Evolutionary conservation across 2,888 invertebrate genomes (phyloP), one percentile per base, ranked within the genome.

Genomic region (Pristionchus entomophagus): DNA sequence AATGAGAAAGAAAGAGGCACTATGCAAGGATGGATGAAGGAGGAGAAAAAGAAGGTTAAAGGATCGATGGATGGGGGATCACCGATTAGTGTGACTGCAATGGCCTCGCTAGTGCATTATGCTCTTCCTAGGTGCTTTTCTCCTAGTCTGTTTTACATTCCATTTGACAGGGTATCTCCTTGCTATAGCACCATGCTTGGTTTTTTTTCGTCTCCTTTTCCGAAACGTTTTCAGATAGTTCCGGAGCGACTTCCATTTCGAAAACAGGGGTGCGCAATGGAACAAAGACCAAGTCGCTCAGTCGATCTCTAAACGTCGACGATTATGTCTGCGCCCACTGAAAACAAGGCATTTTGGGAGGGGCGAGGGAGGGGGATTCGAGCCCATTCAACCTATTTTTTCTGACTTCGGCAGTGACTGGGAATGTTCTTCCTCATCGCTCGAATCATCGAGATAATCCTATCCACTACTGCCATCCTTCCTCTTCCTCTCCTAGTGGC

Each of bases 301-400:
- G 35, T 65, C 65, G 35, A 17, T 65, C 65, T 65, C 65, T 65
- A 65, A 65, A 19, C 65, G 65, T 5, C 65, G 35, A 35, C 65
- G 65, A 65, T 65, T 65, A 65, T 35, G 65, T 65, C 65, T 65
- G 65, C 35, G 19, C 5, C 6, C 19, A 14, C 35, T 19, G 35
- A 65, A 65, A 65, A 65, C 65, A 65, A 65, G 65, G 35, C 65
- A 65, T 65, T 65, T 65, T 29, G 29, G 62, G 56, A 59, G 12
- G 51, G 22, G 62, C 32, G 62, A 65, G 65, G 65, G 65, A 65
- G 38, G 65, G 14, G 35, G 32, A 19, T 32, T 35, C 35, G 19
- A 19, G 22, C 1, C 35, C 38, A 32, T 17, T 10, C 8, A n/a
- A 80, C 51, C 51, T 26, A 49, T 22, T 51, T 22, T n/a, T n/a